Base-by-base conservation (phyloP, 92 coral and sea anemone species). In the Heteractis magnifica region DNA sequence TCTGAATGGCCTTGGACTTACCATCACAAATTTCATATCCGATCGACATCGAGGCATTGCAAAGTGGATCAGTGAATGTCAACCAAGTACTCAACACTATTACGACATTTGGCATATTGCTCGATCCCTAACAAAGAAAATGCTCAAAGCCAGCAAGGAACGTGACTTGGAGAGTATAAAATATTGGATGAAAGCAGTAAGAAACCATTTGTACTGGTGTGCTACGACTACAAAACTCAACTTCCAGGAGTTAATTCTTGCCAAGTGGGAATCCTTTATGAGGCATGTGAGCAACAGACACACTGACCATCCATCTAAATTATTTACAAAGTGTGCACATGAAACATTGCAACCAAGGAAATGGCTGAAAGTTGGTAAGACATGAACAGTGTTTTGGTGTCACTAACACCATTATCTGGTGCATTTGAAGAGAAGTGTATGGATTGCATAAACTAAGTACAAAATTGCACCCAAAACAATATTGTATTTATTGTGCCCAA, bases 361-460 rank as follows among this genome's bases (percentile, higher is more conserved):
- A 41, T 80, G 89, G 89, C 68, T 86, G 12, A 79, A 68, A 80
- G 75, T 70, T 86, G 85, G 89, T 80, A 79, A 80, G 80, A 62
- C 75, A n/a, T 48, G 65, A 6, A 8, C 64, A 56, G 15, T 8
- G n/a, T 65, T 15, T 15, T 15, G 5, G 72, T 65, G 72, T 20
- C 72, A 72, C 77, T 72, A 48, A 10, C 15, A 19, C 48, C 14
- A 72, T 72, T 15, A 72, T 72, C 51, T 19, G 8, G 77, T 49
- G 15, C 77, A 72, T 72, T 23, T 19, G 14, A 72, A 44, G 77
- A 52, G 10, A 52, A 52, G 56, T 52, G 10, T 52, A n/a, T n/a
- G n/a, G n/a, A n/a, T 48, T 72, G 51, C 14, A 12, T 15, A 23
- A 72, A 72, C 23, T 12, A 21, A 15, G 23, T 11, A 21, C 48